A percentile compares a stretch with the other conserved stretches of the same genome.
Conservation (phyloP, 2,113 vertebrate species). For the Cyprinodon tularosa region DNA sequence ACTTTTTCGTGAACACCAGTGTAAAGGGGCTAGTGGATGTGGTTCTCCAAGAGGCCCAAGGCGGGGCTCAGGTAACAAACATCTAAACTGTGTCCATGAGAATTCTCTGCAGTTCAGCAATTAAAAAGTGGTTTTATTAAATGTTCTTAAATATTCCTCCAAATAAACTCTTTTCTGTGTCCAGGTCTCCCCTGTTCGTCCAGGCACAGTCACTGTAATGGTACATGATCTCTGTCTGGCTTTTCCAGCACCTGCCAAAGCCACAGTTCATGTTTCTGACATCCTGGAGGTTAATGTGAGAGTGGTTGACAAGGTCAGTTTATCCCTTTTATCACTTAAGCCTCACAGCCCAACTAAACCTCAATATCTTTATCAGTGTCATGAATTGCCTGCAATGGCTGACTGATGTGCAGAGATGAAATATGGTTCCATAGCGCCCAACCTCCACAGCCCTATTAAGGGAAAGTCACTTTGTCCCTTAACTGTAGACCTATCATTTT, state of each 20-base stretch:
- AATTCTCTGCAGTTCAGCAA: neutral
- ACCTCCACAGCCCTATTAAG: neutral
- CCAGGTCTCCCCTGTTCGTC: slow-evolving; percentile 86
- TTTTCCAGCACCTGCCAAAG: slow-evolving; percentile 85
- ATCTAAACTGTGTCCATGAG: neutral
- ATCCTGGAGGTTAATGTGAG: slow-evolving; percentile 89
- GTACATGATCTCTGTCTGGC: slow-evolving; percentile 93
- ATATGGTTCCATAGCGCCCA: neutral
- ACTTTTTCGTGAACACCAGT: slow-evolving; percentile 92
- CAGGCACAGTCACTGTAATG: slow-evolving; percentile 84
- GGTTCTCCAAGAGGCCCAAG: slow-evolving; percentile 81
- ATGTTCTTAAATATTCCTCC: neutral
- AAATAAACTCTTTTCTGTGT: neutral
- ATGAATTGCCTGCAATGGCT: slow-evolving; percentile 25
- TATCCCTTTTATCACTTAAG: slow-evolving; percentile 5
- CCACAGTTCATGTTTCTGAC: slow-evolving; percentile 86
- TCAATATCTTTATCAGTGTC: slow-evolving; percentile 30
- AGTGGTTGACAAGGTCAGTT: slow-evolving; percentile 95
- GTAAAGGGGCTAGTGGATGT: slow-evolving; percentile 78
- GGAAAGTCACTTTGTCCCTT: neutral
- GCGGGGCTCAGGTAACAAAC: slow-evolving; percentile 83
- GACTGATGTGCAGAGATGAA: neutral
- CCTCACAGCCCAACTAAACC: slow-evolving; percentile 5
- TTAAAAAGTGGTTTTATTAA: neutral
- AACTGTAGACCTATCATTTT: neutral